phyloP scores from a whole-genome alignment of 2,113 vertebrate species.

The Phycodurus eques region DNA sequence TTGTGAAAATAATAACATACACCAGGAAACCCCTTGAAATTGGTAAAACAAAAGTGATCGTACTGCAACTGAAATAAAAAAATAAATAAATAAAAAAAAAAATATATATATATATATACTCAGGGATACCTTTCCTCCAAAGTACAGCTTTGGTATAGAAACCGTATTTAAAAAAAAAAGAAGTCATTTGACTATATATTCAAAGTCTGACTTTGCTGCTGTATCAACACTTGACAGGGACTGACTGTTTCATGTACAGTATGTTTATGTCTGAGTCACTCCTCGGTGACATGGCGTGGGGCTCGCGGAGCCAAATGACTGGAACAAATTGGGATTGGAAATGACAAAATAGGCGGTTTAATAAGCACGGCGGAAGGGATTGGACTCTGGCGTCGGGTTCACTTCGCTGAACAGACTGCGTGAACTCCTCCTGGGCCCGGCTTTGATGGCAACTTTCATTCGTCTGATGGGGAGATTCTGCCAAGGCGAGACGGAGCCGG shows the following conservation, averaged over 20 bases:
- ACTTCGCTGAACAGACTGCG: constrained; percentile 63
- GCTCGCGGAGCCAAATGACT: constrained; percentile 56
- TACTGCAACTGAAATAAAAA: no score
- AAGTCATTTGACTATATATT: neutral
- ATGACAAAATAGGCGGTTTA: constrained; percentile 69
- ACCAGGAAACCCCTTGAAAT: no score
- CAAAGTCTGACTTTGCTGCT: neutral
- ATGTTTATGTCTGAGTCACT: constrained; percentile 19
- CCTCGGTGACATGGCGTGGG: constrained; percentile 45
- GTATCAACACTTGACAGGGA: constrained; percentile 36
- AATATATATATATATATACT: no score
- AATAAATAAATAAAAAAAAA: no score
- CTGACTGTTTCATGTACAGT: constrained; percentile 39
- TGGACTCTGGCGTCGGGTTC: constrained; percentile 65
- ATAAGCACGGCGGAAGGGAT: constrained; percentile 68
- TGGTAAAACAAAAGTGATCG: no score
- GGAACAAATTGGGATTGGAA: constrained; percentile 74
- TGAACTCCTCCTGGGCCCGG: constrained; percentile 64
- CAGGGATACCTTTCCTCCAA: no score
- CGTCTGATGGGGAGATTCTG: constrained; percentile 65
- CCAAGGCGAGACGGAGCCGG: constrained; percentile 40
- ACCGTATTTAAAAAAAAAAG: neutral
- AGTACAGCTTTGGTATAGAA: no score
- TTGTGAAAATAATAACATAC: no score
- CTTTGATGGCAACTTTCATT: constrained; percentile 74